Evolutionary conservation across 2,113 vertebrate species (phyloP).

Genomic region (Tachysurus fulvidraco): DNA sequence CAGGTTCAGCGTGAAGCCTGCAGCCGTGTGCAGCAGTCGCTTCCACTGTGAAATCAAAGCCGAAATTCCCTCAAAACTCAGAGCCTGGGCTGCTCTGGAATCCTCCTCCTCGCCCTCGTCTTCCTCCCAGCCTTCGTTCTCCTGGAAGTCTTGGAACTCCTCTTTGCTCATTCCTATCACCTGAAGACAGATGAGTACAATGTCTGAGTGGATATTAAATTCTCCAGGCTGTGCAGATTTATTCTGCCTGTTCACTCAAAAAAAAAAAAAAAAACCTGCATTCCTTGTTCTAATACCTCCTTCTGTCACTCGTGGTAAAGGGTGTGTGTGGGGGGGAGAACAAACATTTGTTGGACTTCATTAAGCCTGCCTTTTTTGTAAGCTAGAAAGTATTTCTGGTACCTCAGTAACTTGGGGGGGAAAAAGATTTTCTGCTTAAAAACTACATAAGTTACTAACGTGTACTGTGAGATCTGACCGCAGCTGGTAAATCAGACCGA

Average conservation of each 20-base stretch:
- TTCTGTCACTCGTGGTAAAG: not conserved
- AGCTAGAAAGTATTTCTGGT: not conserved
- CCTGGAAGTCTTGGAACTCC: constrained; percentile 82
- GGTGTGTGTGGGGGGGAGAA: too few species aligned
- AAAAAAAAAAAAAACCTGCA: not conserved
- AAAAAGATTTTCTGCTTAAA: too few species aligned
- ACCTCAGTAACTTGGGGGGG: not conserved
- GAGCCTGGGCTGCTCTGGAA: constrained; percentile 59
- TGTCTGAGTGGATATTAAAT: not conserved
- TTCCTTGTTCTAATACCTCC: not conserved
- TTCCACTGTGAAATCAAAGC: constrained; percentile 76
- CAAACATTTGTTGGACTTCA: too few species aligned
- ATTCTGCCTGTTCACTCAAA: not conserved
- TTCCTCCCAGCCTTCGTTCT: constrained; percentile 80
- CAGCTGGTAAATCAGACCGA: not conserved
- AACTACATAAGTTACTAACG: too few species aligned
- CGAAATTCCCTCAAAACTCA: constrained; percentile 76
- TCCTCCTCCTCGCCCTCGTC: constrained; percentile 73
- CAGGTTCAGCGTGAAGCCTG: constrained; percentile 72
- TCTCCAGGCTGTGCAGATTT: too few species aligned
- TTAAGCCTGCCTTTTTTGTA: too few species aligned
- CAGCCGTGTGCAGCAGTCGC: constrained; percentile 73
- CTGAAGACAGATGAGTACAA: constrained; percentile 60
- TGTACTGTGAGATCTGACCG: not conserved
- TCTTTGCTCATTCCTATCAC: constrained; percentile 84